Percentiles rank a stretch among this genome's conserved stretches.
phyloP scores from a whole-genome alignment of 2,888 invertebrate genomes.

The Cancer borealis region DNA sequence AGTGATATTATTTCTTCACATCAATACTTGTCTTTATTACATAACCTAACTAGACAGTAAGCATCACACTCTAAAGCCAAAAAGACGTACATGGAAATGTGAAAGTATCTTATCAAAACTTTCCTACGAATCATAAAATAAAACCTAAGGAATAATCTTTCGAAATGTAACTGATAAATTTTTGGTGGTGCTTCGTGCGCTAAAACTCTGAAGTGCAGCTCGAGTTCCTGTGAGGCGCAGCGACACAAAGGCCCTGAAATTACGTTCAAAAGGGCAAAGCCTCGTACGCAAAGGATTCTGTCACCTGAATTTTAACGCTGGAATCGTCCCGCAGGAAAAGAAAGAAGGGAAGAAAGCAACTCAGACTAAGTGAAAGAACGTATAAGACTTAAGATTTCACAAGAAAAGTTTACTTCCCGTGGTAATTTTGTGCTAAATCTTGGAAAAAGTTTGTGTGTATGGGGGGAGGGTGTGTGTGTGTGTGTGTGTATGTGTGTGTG shows the following conservation, averaged over 20 bases:
- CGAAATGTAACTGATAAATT: not conserved
- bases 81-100: too few species aligned
- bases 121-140: not conserved
- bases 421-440: not conserved
- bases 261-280: not conserved
- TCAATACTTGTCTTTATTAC: too few species aligned
- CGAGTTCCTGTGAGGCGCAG: not conserved
- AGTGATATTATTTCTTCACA: too few species aligned
- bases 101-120: too few species aligned
- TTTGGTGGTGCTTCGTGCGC: not conserved
- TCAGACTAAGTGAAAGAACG: not conserved
- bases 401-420: not conserved
- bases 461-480: conserved; percentile 32
- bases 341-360: not conserved
- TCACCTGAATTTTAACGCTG: not conserved
- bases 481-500: conserved; percentile 32
- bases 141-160: not conserved
- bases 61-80: too few species aligned
- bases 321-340: not conserved
- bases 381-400: not conserved
- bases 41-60: too few species aligned
- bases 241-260: not conserved
- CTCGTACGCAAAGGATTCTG: conserved; percentile 14
- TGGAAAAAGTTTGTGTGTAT: not conserved
- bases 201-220: not conserved